Evolutionary conservation across 2,888 invertebrate genomes (phyloP), one percentile per base, ranked within the genome.

Genomic region (Laothoe populi): DNA sequence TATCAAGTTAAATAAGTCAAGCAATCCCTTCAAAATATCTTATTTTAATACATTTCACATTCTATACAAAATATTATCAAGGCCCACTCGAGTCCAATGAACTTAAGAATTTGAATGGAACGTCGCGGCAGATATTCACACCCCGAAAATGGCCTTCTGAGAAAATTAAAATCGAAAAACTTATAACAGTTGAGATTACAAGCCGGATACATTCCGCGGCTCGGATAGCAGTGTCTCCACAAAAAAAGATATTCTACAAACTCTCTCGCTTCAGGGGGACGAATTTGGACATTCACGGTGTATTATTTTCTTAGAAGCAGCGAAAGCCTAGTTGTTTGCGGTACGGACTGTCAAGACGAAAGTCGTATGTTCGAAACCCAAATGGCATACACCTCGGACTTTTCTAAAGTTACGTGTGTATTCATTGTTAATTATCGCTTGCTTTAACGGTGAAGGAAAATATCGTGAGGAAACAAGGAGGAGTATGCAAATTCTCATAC

Each of bases 101-200:
- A 35, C 26, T 53, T 4, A 13, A 11, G 31, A 35, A 49, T 49
- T 49, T 16, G 10, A 35, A 35, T 26, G 48, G 4, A 53, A 19
- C 10, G 10, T 19, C 11, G 19, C 31, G 31, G 19, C 31, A 53
- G 8, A 44, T 35, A 19, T 31, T 35, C 53, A 19, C 19, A 53
- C 53, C 19, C 35, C 11, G 4, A 53, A 35, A 53, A 11, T 53
- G 19, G 53, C 11, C 13, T 19, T 31, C 53, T 16, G 24, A 53
- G 60, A 49, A 42, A 53, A 61, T 60, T 53, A 53, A 61, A 61
- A 61, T 31, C 60, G 49, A 53, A 49, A 61, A 53, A 61, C 48
- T 53, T 53, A 61, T 53, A 61, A 42, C 60, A 61, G 49, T 61
- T 40, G 49, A 61, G 49, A 61, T 61, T 61, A 53, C 49, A 61